Evolutionary conservation across 2,113 vertebrate species (phyloP).

Genomic region (Macroglossus sobrinus): DNA sequence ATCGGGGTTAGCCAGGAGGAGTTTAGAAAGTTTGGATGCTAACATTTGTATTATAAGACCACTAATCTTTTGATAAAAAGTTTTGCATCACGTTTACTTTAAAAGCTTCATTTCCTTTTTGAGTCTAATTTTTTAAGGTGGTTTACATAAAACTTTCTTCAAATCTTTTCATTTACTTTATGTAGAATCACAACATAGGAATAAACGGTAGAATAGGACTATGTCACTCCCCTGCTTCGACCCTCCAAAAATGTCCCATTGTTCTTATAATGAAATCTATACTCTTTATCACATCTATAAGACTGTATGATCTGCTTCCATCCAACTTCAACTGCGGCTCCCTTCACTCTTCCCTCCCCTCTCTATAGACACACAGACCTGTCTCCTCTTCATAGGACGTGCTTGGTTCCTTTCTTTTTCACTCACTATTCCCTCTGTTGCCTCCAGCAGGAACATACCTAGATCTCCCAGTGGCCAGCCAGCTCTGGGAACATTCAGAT

Average conservation of each 20-base stretch:
- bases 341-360: background rate
- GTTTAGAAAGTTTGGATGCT: background rate
- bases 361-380: background rate
- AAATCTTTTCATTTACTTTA: background rate
- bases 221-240: background rate
- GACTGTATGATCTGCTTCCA: background rate
- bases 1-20: background rate
- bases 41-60: background rate
- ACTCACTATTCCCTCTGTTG: background rate
- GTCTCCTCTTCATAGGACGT: background rate
- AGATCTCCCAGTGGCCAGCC: background rate
- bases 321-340: rapidly evolving
- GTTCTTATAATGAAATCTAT: background rate
- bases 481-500: background rate
- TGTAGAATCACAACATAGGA: background rate
- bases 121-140: background rate
- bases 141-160: background rate
- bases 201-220: background rate
- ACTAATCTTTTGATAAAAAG: background rate
- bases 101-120: background rate
- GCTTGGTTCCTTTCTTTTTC: background rate
- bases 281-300: background rate
- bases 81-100: background rate
- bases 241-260: background rate
- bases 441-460: background rate